Base-by-base conservation (phyloP, 2,113 vertebrate genomes). In the Barnardius zonarius region DNA sequence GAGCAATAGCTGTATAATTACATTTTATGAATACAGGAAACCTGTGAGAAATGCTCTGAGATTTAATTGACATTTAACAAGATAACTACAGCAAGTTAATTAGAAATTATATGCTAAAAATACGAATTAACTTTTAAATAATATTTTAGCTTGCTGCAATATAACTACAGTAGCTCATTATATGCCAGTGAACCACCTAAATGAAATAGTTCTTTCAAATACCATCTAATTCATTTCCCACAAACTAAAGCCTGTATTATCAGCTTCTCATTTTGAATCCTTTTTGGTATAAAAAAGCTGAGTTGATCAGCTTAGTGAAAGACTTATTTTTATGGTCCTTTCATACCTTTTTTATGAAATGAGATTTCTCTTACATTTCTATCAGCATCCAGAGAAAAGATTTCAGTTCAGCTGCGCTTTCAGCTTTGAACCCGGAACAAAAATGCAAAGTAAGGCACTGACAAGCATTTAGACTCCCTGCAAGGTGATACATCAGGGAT, bases 21-120 rank as follows among this genome's bases (percentile, higher is more conserved):
- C 94, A 84, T 96, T 97, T 97, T 96, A 96, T 97, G 97, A 98
- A 98, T 95, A 97, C 97, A 95, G 96, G 94, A 97, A 98, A 98
- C 97, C 97, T 98, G 96, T 97, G 97, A 98, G 97, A 95, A 96
- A 97, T 95, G 95, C 93, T 96, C 92, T 37, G 68, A 84, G 95
- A 97, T 97, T 98, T 98, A 98, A 98, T 97, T 98, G 98, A 98
- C 97, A 98, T 97, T 98, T 98, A 98, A 98, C 97, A 98, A 98
- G 98, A 98, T 98, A 98, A 98, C 98, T 96, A 93, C 91, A 86
- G 97, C 95, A 95, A 98, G 97, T 98, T 98, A 98, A 98, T 98
- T 98, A 98, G 96, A 95, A 98, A 97, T 97, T 98, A 98, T 98
- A 97, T 97, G 97, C 97, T 97, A 98, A 98, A 97, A 98, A 98